Conservation (phyloP, 2,888 invertebrate genomes). For the Coenonympha glycerion region DNA sequence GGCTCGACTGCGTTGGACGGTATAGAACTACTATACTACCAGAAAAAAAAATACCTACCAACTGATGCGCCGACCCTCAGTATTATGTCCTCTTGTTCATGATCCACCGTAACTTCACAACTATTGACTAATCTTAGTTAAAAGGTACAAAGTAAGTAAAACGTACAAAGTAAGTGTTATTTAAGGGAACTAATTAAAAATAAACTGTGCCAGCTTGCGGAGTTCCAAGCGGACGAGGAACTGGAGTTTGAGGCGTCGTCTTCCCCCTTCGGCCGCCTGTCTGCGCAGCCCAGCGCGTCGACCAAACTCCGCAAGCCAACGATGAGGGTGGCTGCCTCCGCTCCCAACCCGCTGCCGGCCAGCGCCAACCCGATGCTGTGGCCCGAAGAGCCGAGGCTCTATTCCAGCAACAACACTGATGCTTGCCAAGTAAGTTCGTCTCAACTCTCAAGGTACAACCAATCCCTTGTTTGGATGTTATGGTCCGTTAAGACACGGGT, state of each 20-base stretch:
- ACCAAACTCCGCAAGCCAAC: constrained; percentile 29
- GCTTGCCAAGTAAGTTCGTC: constrained; percentile 56
- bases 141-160: too few species aligned
- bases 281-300: constrained; percentile 16
- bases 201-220: constrained; percentile 47
- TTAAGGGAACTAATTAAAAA: too few species aligned
- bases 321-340: constrained; percentile 51
- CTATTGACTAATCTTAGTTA: too few species aligned
- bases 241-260: constrained; percentile 44
- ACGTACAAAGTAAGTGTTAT: too few species aligned
- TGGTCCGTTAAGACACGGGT: too few species aligned
- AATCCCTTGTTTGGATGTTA: too few species aligned
- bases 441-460: background rate
- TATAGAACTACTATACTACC: too few species aligned
- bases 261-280: constrained; percentile 26
- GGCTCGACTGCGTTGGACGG: too few species aligned
- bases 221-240: constrained; percentile 67
- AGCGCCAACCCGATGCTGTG: constrained; percentile 52
- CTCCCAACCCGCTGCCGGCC: constrained; percentile 48
- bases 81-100: too few species aligned
- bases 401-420: constrained; percentile 51
- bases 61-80: too few species aligned
- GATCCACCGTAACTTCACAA: too few species aligned
- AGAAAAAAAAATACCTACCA: too few species aligned
- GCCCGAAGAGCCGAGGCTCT: constrained; percentile 51